Percentiles rank a stretch among this genome's conserved stretches.
Conservation (phyloP, 2,888 invertebrate species). For the Lasioglossum figueresi region DNA sequence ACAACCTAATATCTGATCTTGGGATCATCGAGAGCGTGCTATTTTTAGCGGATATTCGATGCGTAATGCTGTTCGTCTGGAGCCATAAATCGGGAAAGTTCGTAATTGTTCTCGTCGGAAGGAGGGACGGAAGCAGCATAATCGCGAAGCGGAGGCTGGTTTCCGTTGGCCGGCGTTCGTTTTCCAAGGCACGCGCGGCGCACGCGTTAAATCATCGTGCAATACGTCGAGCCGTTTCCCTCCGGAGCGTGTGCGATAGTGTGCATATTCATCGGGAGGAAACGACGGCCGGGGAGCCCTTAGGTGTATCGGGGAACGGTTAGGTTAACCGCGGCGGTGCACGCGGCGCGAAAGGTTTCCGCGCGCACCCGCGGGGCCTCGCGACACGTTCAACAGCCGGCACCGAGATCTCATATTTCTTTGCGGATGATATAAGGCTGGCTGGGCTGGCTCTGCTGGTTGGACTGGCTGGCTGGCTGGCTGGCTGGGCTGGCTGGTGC, state of each 20-base stretch:
- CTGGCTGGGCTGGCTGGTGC: conserved; percentile 48
- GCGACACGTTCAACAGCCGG: conserved; percentile 59
- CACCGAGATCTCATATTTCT: conserved; percentile 76
- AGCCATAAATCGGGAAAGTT: background rate
- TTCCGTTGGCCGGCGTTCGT: conserved; percentile 15
- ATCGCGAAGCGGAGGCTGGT: background rate
- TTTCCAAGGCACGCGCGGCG: conserved; percentile 50
- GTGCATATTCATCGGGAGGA: conserved; percentile 54
- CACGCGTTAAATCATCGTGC: conserved; percentile 55
- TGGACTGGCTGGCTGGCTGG: background rate
- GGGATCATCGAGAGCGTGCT: too few species aligned
- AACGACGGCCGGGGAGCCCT: conserved; percentile 34
- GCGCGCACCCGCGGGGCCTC: conserved; percentile 62
- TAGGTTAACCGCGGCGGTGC: conserved; percentile 60
- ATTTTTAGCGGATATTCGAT: background rate
- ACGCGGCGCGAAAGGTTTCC: conserved; percentile 44
- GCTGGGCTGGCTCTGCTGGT: background rate
- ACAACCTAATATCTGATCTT: too few species aligned
- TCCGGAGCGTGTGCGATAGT: conserved; percentile 9
- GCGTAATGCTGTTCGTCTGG: background rate
- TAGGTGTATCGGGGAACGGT: conserved; percentile 41
- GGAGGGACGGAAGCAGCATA: background rate
- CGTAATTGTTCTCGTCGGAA: background rate
- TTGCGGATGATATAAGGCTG: conserved; percentile 79
- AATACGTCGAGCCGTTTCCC: conserved; percentile 47